Base-by-base conservation (phyloP, 2,888 invertebrate species). In the Pachliopta kotzebuea region DNA sequence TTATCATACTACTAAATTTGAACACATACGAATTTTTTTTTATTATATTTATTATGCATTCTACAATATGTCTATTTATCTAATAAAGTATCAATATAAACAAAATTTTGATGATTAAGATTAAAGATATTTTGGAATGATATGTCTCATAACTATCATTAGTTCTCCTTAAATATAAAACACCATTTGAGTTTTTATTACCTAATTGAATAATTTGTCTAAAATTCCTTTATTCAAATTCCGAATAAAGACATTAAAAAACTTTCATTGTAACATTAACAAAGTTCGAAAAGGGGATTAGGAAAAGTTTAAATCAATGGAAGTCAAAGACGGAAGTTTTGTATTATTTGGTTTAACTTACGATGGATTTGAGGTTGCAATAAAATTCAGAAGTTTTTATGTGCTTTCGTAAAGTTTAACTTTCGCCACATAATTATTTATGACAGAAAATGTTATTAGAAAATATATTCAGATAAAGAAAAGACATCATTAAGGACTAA, bases 221-320 rank as follows among this genome's bases (percentile, higher is more conserved):
- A 24, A n/a, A n/a, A 62, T 56, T 37, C 23, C 8, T 21, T 4
- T 20, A 37, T 11, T 23, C 18, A 50, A 62, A 31, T 50, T 55
- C 49, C 26, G 54, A 56, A 56, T 56, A 62, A 62, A 56, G 29
- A 31, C 29, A 31, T 45, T 56, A 56, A 55, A 57, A 62, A 62
- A 62, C 50, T 62, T 62, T 62, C 26, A 52, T 37, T 26, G 63
- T 52, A 45, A 57, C 57, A 57, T 63, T 63, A 58, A 58, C 45
- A 45, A 52, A 63, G 53, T 58, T 45, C 52, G 42, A 58, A 24
- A 54, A 11, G 18, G 21, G 45, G 42, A 63, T 58, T 58, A 58
- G 42, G 54, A 49, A 53, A 59, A 59, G 63, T 54, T 63, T 57
- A 37, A 58, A 53, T 58, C 57, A 58, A 59, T 59, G 45, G 31